These are phyloP conservation scores for Phortica magna DNA, from an alignment of 2,888 invertebrate species.

Conservation along the genomic window DNA sequence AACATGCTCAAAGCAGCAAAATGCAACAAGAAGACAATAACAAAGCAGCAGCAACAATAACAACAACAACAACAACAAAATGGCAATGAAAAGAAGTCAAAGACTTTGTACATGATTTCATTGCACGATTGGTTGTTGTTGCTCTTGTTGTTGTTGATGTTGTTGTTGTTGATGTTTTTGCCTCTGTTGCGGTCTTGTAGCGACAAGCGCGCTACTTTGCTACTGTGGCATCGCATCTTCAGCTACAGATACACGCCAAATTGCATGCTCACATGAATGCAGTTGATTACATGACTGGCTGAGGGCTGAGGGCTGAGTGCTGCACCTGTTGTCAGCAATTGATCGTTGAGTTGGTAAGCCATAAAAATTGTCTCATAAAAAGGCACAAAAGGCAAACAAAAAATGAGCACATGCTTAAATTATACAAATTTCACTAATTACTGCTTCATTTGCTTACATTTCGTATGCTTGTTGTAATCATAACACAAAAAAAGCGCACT, in stretches of 20 bases:
- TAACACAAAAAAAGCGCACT: background rate
- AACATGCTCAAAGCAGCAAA: constrained; percentile 32
- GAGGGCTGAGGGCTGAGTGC: background rate
- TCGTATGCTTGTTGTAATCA: background rate
- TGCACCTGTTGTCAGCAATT: constrained; percentile 25
- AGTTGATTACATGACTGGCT: background rate
- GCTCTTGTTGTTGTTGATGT: constrained; percentile 28
- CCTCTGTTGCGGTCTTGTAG: constrained; percentile 20
- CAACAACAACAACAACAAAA: constrained; percentile 16
- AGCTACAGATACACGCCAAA: background rate
- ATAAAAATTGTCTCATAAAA: constrained; percentile 11
- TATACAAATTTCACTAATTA: constrained; percentile 60
- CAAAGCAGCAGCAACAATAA: constrained; percentile 20
- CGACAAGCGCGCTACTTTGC: constrained; percentile 7
- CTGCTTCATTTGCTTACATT: constrained; percentile 72
- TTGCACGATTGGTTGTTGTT: constrained; percentile 62
- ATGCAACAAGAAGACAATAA: constrained; percentile 48
- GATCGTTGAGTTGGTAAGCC: background rate
- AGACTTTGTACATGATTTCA: constrained; percentile 72
- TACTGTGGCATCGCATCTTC: background rate
- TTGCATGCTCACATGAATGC: background rate
- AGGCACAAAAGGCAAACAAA: background rate
- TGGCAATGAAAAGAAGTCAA: constrained; percentile 68
- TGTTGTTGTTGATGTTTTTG: background rate
- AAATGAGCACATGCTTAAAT: background rate